Percentiles rank a stretch among this genome's conserved stretches.
Evolutionary conservation across 2,113 vertebrate genomes (phyloP).

Genomic region (Meriones unguiculatus): DNA sequence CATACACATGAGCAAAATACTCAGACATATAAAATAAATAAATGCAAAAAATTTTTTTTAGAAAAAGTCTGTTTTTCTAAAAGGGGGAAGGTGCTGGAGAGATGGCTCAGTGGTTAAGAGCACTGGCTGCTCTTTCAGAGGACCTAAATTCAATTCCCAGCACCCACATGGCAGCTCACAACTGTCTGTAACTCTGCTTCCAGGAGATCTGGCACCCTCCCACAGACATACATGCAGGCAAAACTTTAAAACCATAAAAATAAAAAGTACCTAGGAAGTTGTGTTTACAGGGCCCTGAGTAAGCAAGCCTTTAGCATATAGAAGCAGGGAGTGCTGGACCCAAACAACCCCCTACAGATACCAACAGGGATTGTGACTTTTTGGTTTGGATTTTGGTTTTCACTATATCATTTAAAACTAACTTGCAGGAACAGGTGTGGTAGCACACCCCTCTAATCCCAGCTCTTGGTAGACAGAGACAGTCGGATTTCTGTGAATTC

Average conservation of each 20-base stretch:
- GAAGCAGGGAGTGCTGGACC: too few species aligned
- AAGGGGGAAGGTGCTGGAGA: too few species aligned
- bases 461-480: background rate
- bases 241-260: too few species aligned
- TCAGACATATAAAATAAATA: background rate
- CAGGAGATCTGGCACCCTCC: too few species aligned
- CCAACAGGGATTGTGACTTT: background rate
- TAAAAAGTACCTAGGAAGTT: background rate
- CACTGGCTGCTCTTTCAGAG: too few species aligned
- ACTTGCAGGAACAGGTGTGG: background rate
- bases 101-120: too few species aligned
- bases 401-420: slow-evolving; percentile 1
- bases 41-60: background rate
- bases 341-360: background rate
- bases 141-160: too few species aligned
- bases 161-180: too few species aligned
- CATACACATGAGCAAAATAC: background rate
- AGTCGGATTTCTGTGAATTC: background rate
- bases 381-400: background rate
- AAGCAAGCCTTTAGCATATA: background rate
- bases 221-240: too few species aligned
- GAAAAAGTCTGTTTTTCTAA: background rate
- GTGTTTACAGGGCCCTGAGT: background rate
- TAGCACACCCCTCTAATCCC: too few species aligned
- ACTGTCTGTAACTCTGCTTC: too few species aligned